Percentiles rank a stretch among this genome's conserved stretches.
Evolutionary conservation across 2,888 invertebrate genomes (phyloP).

Genomic region (Trileptium ribeirensis): DNA sequence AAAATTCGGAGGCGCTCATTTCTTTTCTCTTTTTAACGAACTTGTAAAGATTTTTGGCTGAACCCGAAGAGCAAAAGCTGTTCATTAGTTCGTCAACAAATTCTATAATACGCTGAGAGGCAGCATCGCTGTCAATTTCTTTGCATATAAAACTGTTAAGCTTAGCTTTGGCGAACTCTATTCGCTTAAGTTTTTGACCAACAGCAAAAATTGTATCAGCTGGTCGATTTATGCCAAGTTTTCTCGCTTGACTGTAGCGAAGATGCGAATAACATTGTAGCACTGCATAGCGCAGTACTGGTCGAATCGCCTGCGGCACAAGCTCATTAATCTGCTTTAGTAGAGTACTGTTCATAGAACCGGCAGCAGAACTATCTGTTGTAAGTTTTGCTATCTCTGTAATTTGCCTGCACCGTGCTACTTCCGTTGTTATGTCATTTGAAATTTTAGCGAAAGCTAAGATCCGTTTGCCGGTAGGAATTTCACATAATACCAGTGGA

Average conservation of each 20-base stretch:
- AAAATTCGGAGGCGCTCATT: not conserved
- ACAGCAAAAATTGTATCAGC: too few relatives aligned
- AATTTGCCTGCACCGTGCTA: too few relatives aligned
- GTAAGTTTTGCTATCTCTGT: too few relatives aligned
- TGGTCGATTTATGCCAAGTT: too few relatives aligned
- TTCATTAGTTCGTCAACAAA: not conserved
- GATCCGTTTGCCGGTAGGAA: too few relatives aligned
- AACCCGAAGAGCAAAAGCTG: not conserved
- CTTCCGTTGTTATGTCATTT: too few relatives aligned
- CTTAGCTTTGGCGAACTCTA: not conserved
- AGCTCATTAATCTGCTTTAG: too few relatives aligned
- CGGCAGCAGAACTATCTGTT: too few relatives aligned
- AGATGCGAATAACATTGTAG: not conserved
- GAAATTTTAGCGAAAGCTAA: too few relatives aligned
- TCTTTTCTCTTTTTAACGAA: not conserved
- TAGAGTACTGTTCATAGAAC: too few relatives aligned
- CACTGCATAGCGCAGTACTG: not conserved
- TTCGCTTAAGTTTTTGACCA: not conserved
- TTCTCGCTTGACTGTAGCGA: not conserved
- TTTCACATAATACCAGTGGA: too few relatives aligned
- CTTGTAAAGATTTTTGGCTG: not conserved
- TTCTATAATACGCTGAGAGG: not conserved
- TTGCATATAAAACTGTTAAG: not conserved
- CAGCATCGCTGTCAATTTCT: not conserved
- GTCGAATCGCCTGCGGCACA: not conserved